Percentiles rank a stretch among this genome's conserved stretches.
Evolutionary conservation across 1,140 invertebrate species (phyloP).

Genomic region (Holotrichia oblita): DNA sequence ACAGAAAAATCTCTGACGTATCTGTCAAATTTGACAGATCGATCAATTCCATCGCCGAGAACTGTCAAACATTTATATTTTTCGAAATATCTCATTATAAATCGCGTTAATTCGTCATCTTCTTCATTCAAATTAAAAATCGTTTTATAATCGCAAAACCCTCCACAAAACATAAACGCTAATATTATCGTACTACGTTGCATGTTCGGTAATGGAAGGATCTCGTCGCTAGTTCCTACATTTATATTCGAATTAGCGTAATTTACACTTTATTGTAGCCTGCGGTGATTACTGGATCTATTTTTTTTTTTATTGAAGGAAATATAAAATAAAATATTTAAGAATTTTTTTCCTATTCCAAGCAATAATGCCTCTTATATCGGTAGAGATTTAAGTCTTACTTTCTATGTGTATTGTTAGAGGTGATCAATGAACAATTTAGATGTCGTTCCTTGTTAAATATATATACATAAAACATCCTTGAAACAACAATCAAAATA

Average conservation of each 20-base stretch:
- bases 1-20: neutral
- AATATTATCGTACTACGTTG: neutral
- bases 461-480: too few relatives aligned
- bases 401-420: too few relatives aligned
- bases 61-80: neutral
- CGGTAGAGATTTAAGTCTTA: too few relatives aligned
- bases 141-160: neutral
- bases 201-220: neutral
- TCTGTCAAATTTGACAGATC: neutral
- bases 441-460: too few relatives aligned
- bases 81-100: neutral
- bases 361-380: neutral
- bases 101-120: neutral
- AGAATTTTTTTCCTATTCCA: neutral
- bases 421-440: too few relatives aligned
- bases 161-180: neutral
- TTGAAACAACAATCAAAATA: too few relatives aligned
- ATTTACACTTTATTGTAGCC: too few relatives aligned
- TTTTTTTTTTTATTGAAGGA: conserved; percentile 21
- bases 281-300: neutral
- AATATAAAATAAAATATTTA: neutral
- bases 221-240: neutral
- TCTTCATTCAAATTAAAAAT: neutral
- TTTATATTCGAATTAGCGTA: neutral
- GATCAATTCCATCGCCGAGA: neutral